phyloP scores from a whole-genome alignment of 2,113 vertebrate species.

The Chaetodon auriga region DNA sequence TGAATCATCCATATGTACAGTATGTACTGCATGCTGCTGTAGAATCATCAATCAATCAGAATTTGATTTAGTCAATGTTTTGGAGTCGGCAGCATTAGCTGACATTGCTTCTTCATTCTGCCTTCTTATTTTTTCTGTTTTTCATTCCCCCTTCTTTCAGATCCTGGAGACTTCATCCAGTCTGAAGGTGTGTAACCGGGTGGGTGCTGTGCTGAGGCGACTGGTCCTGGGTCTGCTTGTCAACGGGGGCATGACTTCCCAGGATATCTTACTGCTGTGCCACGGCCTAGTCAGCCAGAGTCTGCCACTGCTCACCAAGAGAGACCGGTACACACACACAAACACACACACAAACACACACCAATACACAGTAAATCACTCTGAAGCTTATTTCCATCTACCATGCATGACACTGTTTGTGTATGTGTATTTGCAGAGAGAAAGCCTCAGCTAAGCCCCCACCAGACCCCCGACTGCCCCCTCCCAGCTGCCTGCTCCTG shows the following conservation, averaged over 20 bases:
- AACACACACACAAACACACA: constrained; percentile 39
- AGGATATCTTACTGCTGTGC: constrained; percentile 91
- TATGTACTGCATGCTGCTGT: no score
- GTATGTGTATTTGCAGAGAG: constrained; percentile 63
- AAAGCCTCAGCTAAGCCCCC: constrained; percentile 74
- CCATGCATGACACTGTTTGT: neutral
- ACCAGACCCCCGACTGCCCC: constrained; percentile 90
- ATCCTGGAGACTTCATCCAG: constrained; percentile 90
- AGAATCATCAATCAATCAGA: no score
- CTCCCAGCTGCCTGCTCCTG: constrained; percentile 94
- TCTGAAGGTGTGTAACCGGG: constrained; percentile 91
- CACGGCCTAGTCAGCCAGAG: constrained; percentile 95
- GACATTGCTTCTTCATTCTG: no score
- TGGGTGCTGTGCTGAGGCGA: constrained; percentile 89
- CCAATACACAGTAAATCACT: neutral
- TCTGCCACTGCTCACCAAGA: constrained; percentile 92
- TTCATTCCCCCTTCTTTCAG: constrained; percentile 69
- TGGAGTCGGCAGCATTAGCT: no score
- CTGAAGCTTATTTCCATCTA: neutral
- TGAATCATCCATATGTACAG: no score
- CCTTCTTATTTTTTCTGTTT: neutral
- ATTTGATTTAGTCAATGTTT: no score
- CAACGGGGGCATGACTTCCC: constrained; percentile 88
- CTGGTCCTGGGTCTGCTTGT: constrained; percentile 90
- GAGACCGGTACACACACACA: constrained; percentile 87